Conservation (phyloP, 1,140 invertebrate species). For the Drosophila takahashii region DNA sequence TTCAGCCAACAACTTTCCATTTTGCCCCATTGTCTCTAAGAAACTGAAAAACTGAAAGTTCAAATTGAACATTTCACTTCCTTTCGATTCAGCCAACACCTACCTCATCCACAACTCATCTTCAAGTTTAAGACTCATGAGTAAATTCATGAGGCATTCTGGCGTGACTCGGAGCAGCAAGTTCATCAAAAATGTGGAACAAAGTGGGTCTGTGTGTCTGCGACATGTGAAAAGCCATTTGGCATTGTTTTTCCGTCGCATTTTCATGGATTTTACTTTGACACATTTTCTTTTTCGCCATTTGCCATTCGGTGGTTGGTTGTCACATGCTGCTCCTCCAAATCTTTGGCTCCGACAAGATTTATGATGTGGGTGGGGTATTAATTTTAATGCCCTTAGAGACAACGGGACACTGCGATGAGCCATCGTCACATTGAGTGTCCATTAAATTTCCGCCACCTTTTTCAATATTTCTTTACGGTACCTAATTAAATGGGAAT, state of each 20-base stretch:
- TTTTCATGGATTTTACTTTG: slow-evolving; percentile 43
- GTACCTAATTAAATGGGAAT: slow-evolving; percentile 68
- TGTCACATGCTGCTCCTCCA: slow-evolving; percentile 23
- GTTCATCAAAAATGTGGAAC: slow-evolving; percentile 48
- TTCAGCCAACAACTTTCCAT: slow-evolving; percentile 68
- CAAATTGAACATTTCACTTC: slow-evolving; percentile 75
- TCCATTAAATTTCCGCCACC: slow-evolving; percentile 57
- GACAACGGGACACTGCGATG: slow-evolving; percentile 14
- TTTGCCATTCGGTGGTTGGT: neutral
- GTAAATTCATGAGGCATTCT: slow-evolving; percentile 56
- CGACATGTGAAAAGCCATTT: slow-evolving; percentile 51
- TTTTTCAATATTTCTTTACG: slow-evolving; percentile 18
- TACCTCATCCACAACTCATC: slow-evolving; percentile 39
- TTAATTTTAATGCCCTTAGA: slow-evolving; percentile 69
- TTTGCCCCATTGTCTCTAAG: slow-evolving; percentile 63
- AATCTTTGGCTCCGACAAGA: slow-evolving; percentile 8
- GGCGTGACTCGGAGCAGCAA: slow-evolving; percentile 49
- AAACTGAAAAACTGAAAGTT: slow-evolving; percentile 63
- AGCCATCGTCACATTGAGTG: slow-evolving; percentile 42
- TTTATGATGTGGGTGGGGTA: slow-evolving; percentile 40
- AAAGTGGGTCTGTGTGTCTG: slow-evolving; percentile 31
- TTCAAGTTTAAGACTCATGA: slow-evolving; percentile 51
- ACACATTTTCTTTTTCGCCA: slow-evolving; percentile 52
- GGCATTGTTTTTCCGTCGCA: slow-evolving; percentile 55
- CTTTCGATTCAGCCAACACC: slow-evolving; percentile 61